Evolutionary conservation across 2,113 vertebrate genomes (phyloP).

Genomic region (Zosterops borbonicus): DNA sequence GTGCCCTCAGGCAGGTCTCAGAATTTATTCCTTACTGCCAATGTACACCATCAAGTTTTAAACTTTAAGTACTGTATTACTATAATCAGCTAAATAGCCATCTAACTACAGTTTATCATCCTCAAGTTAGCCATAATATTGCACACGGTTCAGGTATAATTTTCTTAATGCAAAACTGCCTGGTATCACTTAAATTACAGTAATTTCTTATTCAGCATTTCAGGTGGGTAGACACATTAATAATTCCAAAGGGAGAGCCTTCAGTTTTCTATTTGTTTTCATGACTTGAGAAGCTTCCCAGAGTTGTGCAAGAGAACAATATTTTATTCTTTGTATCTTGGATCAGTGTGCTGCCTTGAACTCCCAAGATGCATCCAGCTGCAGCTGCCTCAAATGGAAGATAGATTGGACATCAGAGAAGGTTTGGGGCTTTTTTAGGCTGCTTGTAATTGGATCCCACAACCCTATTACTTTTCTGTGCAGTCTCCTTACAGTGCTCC

Average conservation of each 20-base stretch:
- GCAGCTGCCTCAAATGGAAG: conserved; percentile 13
- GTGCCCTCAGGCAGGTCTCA: not conserved
- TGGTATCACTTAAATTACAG: not conserved
- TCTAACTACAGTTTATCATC: not conserved
- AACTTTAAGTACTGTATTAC: not conserved
- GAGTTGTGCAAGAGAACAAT: not conserved
- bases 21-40: not conserved
- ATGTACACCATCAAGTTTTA: not conserved
- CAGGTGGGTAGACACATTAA: not conserved
- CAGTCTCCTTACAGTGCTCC: not conserved
- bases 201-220: not conserved
- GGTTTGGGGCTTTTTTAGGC: not conserved
- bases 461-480: not conserved
- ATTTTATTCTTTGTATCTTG: not conserved
- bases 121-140: not conserved
- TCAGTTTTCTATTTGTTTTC: not conserved
- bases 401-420: not conserved
- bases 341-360: not conserved
- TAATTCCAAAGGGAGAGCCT: not conserved
- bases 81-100: not conserved
- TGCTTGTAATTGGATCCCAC: not conserved
- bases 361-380: not conserved
- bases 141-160: not conserved
- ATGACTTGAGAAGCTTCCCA: not conserved
- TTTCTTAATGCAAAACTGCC: not conserved